Evolutionary conservation across 2,113 vertebrate species (phyloP), one percentile per base, ranked within the genome.

Genomic region (Podilymbus podiceps): DNA sequence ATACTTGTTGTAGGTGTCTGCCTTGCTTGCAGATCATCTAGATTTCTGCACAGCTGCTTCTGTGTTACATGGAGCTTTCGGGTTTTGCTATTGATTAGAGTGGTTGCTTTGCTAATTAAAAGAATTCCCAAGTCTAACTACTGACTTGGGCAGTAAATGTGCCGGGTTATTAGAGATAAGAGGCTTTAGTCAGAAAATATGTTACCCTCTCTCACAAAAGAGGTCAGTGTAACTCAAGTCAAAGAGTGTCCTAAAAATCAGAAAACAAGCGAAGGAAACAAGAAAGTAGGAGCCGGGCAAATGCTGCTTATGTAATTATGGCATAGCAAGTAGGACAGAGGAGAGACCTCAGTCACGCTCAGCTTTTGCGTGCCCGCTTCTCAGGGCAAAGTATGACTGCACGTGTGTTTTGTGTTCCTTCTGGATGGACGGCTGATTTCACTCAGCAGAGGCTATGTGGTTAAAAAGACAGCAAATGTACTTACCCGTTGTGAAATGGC

Each of bases 221-320:
- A 94, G 95, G 90, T 96, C 95, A 97, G 86, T 94, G 92, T 97
- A 96, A 95, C 92, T 96, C 3, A 38, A 96, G 84, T 78, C 90
- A 86, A 95, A 94, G 56, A 8, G 60, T 62, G 94, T 73, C 92
- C 95, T 95, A 94, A 95, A 97, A 97, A 97, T 95, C 44, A 62
- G 87, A 91, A 91, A 95, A 56, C 78, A 77, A 86, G 85, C 4
- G 1, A 81, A 88, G 75, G 81, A 95, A 91, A 87, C 0, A 6
- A 42, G 59, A 72, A 94, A 91, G 81, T 27, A 89, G 87, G 76
- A 96, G 83, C 62, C 38, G 60, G 66, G 91, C 63, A 90, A 97
- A 90, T 53, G 79, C 59, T 89, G 68, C 85, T 97, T 97, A 93
- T 84, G 88, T 94, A 97, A 96, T 95, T 50, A 12, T 1, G 4